Percentiles rank a stretch among this genome's conserved stretches.
phyloP scores from a whole-genome alignment of 2,113 vertebrate species.

The Chlorodrepanis virens region DNA sequence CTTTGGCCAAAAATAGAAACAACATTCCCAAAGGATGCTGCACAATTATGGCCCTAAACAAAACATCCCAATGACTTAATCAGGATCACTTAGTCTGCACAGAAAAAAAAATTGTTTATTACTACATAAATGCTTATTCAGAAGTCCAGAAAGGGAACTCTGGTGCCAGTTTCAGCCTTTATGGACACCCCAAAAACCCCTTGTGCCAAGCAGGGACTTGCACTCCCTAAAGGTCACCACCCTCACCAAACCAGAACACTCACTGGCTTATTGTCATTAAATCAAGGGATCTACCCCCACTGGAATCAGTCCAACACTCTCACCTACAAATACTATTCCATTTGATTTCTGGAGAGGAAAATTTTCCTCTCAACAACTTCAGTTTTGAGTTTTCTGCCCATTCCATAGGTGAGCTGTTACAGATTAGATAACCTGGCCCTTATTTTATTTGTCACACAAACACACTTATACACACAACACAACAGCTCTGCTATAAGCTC shows the following conservation, averaged over 20 bases:
- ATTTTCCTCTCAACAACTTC: background rate
- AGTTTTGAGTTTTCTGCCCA: background rate
- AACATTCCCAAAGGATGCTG: background rate
- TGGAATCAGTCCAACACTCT: background rate
- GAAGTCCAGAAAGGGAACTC: background rate
- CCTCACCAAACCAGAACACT: background rate
- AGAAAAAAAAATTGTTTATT: background rate
- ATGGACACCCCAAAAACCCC: rapidly evolving
- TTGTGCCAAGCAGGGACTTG: background rate
- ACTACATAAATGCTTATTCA: background rate
- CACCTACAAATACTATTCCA: background rate
- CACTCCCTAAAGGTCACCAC: background rate
- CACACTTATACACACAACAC: background rate
- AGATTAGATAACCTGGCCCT: background rate
- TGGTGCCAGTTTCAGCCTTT: background rate
- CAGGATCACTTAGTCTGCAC: background rate
- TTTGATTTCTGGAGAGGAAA: background rate
- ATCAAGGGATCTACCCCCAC: background rate
- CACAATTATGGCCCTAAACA: background rate
- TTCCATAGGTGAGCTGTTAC: background rate
- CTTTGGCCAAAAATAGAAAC: background rate
- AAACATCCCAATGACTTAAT: background rate
- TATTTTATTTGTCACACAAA: background rate
- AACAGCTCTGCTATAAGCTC: background rate
- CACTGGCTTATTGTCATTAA: background rate